Percentiles rank a stretch among this genome's conserved stretches.
Conservation (phyloP, 2,113 vertebrate species). For the Pogona vitticeps region DNA sequence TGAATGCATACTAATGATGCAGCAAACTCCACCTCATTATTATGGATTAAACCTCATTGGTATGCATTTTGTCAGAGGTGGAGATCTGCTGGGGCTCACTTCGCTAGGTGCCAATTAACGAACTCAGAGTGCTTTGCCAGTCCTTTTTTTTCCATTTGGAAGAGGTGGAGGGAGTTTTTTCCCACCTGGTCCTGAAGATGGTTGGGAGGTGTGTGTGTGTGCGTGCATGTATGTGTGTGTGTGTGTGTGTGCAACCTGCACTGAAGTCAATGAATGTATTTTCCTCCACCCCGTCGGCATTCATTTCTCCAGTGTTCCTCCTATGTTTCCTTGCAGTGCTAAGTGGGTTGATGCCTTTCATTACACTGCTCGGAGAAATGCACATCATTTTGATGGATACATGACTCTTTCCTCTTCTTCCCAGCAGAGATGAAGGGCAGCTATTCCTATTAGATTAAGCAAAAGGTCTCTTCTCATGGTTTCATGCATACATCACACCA, state of each 20-base stretch:
- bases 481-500: not conserved
- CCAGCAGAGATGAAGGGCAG: not conserved
- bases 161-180: no score
- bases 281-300: not conserved
- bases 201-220: not conserved
- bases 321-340: not conserved
- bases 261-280: no score
- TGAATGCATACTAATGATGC: constrained; percentile 24
- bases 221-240: not conserved
- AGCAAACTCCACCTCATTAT: constrained; percentile 24
- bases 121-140: not conserved
- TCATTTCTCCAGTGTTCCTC: not conserved
- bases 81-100: not conserved
- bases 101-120: constrained; percentile 26
- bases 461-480: not conserved
- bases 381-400: not conserved
- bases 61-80: not conserved
- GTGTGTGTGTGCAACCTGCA: not conserved
- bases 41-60: constrained; percentile 29
- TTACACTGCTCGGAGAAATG: not conserved
- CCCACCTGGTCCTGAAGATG: not conserved
- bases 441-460: not conserved
- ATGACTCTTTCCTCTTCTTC: not conserved
- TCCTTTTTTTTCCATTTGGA: not conserved
- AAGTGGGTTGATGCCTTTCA: not conserved